Percentiles rank a stretch among this genome's conserved stretches.
Conservation (phyloP, 1,140 invertebrate genomes). For the Brachionus koreanus region DNA sequence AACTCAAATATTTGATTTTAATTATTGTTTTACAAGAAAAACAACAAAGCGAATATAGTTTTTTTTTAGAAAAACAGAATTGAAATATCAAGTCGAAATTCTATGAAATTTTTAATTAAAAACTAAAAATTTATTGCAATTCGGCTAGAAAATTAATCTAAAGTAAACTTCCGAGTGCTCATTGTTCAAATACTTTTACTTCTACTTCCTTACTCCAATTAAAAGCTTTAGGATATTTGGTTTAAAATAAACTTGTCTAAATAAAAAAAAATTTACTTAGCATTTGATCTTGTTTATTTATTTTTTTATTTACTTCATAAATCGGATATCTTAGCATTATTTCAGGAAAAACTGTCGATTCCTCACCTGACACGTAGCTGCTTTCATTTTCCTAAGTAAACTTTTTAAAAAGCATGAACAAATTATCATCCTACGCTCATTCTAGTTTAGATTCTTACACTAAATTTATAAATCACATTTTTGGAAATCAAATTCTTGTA, state of each 20-base stretch:
- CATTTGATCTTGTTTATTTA: not conserved
- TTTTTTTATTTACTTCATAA: not conserved
- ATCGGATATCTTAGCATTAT: not conserved
- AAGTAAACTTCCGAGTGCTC: conserved; percentile 16
- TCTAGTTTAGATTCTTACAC: not conserved
- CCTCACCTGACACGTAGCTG: not conserved
- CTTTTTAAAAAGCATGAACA: not conserved
- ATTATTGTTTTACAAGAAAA: conserved; percentile 22
- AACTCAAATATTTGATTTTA: conserved; percentile 37
- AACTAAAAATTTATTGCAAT: not conserved
- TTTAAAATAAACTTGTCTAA: not conserved
- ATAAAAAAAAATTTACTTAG: not conserved
- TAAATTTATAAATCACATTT: not conserved
- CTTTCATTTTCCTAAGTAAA: not conserved
- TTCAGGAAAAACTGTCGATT: not conserved
- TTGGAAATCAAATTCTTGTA: not conserved
- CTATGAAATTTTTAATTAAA: not conserved
- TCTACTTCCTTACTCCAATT: conserved; percentile 6
- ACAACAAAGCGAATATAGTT: not conserved
- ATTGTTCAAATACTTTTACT: conserved; percentile 9
- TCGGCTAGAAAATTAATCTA: not conserved
- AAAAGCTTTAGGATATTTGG: not conserved
- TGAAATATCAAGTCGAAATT: not conserved
- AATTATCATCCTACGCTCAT: not conserved
- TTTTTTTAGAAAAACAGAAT: not conserved